A percentile compares a stretch with the other conserved stretches of the same genome.
phyloP scores from a whole-genome alignment of 2,888 invertebrate species.

The Zhuqinia jingwanae region DNA sequence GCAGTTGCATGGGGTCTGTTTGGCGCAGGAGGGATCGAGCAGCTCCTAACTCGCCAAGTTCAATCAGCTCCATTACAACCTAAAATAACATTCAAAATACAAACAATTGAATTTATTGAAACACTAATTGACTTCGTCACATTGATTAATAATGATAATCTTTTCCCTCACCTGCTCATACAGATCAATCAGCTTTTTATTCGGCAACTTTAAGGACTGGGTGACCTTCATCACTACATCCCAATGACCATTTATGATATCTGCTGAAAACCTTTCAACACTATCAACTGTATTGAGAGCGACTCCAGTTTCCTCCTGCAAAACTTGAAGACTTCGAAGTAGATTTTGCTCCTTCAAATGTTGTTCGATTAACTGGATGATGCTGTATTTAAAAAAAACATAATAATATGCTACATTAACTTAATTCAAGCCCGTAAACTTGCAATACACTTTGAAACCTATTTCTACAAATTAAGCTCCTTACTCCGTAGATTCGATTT shows the following conservation, averaged over 20 bases:
- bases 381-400: conserved; percentile 85
- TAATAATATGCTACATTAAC: background rate
- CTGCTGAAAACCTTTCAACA: conserved; percentile 98
- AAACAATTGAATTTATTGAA: no score
- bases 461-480: no score
- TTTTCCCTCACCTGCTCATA: conserved; percentile 99
- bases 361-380: conserved; percentile 98
- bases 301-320: conserved; percentile 98
- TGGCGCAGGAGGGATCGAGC: conserved; percentile 96
- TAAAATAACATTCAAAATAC: no score
- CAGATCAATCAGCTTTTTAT: conserved; percentile 97
- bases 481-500: conserved; percentile 90
- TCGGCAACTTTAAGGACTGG: conserved; percentile 97
- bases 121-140: no score
- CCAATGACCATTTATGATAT: conserved; percentile 99
- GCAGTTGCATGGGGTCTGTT: conserved; percentile 98
- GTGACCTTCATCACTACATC: conserved; percentile 98
- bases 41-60: conserved; percentile 97
- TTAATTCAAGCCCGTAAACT: no score
- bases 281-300: conserved; percentile 99
- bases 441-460: no score
- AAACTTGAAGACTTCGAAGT: conserved; percentile 89
- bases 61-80: conserved; percentile 97
- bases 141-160: no score
- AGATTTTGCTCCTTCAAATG: conserved; percentile 99